phyloP scores from a whole-genome alignment of 2,888 invertebrate species.

The Cephus runcator region DNA sequence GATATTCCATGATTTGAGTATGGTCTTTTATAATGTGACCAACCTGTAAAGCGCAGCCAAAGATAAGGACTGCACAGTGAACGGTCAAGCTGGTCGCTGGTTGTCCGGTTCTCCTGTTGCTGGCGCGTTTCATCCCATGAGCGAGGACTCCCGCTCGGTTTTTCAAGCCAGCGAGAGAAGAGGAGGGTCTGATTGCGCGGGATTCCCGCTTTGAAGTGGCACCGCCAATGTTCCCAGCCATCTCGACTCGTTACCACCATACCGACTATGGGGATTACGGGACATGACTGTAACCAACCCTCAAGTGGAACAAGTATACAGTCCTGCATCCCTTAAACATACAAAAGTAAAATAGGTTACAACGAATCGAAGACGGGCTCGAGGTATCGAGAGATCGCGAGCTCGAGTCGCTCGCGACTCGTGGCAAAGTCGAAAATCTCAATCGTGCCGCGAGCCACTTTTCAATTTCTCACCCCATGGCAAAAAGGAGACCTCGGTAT shows the following conservation, averaged over 20 bases:
- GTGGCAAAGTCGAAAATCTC: slow-evolving; percentile 33
- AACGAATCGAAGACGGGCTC: not conserved
- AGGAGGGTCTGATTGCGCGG: slow-evolving; percentile 58
- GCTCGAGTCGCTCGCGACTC: not conserved
- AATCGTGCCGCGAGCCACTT: slow-evolving; percentile 39
- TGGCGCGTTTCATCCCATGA: not conserved
- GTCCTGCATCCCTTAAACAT: not conserved
- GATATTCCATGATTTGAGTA: not conserved
- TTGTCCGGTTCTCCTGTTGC: slow-evolving; percentile 1
- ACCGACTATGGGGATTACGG: not conserved
- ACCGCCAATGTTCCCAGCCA: slow-evolving; percentile 59
- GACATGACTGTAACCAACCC: not conserved
- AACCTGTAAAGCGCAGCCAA: not conserved
- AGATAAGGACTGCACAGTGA: not conserved
- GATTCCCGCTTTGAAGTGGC: slow-evolving; percentile 63
- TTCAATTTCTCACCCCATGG: slow-evolving; percentile 46
- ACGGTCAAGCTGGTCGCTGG: not conserved
- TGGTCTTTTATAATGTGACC: not conserved
- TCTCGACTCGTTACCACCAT: slow-evolving; percentile 60
- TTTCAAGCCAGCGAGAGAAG: slow-evolving; percentile 49
- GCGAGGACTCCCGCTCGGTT: slow-evolving; percentile 42
- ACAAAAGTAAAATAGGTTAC: not conserved
- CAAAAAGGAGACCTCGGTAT: slow-evolving; percentile 17
- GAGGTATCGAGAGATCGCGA: not conserved
- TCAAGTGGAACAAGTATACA: not conserved